phyloP scores from a whole-genome alignment of 2,113 vertebrate genomes.

The Leptocoma aspasia region DNA sequence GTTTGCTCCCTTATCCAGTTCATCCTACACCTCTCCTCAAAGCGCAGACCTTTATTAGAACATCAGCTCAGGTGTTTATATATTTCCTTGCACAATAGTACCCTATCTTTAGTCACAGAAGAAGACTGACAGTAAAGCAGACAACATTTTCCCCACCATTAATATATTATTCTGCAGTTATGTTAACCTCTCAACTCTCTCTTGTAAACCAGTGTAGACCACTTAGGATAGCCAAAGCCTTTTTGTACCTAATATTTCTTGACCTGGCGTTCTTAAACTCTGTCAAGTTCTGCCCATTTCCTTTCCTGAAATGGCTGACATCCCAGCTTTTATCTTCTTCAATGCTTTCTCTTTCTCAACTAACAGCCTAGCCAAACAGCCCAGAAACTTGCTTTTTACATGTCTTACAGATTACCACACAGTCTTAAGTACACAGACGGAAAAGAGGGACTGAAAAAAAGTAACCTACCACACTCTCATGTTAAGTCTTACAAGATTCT shows the following conservation, averaged over 20 bases:
- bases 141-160: not conserved
- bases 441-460: not conserved
- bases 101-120: not conserved
- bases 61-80: not conserved
- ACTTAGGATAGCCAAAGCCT: not conserved
- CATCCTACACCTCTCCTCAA: not conserved
- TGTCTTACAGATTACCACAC: fast-evolving
- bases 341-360: not conserved
- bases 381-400: not conserved
- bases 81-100: not conserved
- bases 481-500: not conserved
- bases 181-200: not conserved
- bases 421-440: not conserved
- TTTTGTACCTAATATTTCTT: not conserved
- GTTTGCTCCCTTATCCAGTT: not conserved
- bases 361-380: not conserved
- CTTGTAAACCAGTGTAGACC: not conserved
- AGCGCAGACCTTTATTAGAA: not conserved
- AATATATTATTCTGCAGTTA: not conserved
- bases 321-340: not conserved
- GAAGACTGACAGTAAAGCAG: not conserved
- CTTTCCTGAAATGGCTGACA: not conserved
- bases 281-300: not conserved
- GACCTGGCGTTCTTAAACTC: not conserved
- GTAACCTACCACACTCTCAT: not conserved